phyloP scores from a whole-genome alignment of 2,888 invertebrate species.

The Sipha maydis region DNA sequence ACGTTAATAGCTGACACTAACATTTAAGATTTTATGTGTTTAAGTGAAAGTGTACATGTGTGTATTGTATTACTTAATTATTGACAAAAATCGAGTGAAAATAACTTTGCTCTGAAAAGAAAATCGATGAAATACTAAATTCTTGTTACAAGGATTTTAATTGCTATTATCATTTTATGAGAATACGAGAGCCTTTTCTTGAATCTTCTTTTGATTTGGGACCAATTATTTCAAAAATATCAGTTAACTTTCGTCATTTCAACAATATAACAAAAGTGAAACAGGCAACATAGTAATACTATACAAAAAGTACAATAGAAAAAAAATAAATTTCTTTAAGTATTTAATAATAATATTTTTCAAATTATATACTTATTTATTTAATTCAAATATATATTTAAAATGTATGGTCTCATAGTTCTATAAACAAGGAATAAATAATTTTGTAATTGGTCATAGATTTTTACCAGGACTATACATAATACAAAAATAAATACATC shows the following conservation, averaged over 20 bases:
- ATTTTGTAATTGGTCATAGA: slow-evolving; percentile 4
- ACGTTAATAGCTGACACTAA: no score
- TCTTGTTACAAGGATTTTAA: slow-evolving; percentile 26
- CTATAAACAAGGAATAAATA: neutral
- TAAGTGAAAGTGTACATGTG: neutral
- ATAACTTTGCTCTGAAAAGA: slow-evolving; percentile 32
- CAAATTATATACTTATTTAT: no score
- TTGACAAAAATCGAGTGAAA: slow-evolving; percentile 14
- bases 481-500: slow-evolving; percentile 29
- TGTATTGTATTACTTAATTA: neutral
- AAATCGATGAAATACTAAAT: neutral
- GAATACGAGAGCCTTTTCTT: neutral
- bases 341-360: neutral
- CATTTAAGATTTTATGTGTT: no score
- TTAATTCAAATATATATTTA: neutral
- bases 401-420: neutral
- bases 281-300: neutral
- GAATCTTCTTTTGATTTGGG: neutral
- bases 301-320: neutral
- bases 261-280: neutral
- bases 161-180: slow-evolving; percentile 12
- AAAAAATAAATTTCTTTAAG: neutral
- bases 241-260: slow-evolving; percentile 2
- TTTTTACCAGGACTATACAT: slow-evolving; percentile 38
- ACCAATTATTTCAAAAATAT: slow-evolving; percentile 42